Conservation (phyloP, 1,140 invertebrate species). For the Anastrepha ludens region DNA sequence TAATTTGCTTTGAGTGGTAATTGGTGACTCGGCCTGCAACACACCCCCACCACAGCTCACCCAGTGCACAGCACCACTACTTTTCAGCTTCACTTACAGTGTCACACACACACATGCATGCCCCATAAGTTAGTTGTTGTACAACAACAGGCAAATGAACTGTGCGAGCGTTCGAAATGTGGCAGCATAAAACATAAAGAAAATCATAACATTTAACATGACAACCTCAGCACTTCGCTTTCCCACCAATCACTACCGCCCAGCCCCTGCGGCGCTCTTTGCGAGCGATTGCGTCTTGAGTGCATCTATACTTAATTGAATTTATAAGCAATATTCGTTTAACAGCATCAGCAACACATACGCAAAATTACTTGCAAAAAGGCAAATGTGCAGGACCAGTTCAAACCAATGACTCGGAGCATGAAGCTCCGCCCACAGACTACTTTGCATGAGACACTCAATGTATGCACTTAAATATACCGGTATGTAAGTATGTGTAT, state of each 20-base stretch:
- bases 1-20: no score
- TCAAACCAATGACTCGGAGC: neutral
- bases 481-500: no score
- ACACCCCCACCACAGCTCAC: no score
- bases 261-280: neutral
- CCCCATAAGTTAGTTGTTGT: neutral
- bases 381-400: constrained; percentile 1
- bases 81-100: neutral
- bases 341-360: constrained; percentile 52
- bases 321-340: constrained; percentile 52
- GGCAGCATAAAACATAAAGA: constrained; percentile 38
- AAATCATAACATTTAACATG: constrained; percentile 25
- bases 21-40: no score
- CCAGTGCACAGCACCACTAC: no score
- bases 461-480: neutral
- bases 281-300: constrained; percentile 41
- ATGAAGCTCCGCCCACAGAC: neutral
- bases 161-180: constrained; percentile 13
- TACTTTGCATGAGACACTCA: constrained; percentile 31
- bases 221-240: neutral
- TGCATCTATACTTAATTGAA: constrained; percentile 50
- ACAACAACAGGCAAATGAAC: constrained; percentile 41
- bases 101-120: neutral
- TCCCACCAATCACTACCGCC: neutral
- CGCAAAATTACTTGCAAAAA: constrained; percentile 48